Conservation (phyloP, 2,888 invertebrate genomes). For the Eupelmus urozonus region DNA sequence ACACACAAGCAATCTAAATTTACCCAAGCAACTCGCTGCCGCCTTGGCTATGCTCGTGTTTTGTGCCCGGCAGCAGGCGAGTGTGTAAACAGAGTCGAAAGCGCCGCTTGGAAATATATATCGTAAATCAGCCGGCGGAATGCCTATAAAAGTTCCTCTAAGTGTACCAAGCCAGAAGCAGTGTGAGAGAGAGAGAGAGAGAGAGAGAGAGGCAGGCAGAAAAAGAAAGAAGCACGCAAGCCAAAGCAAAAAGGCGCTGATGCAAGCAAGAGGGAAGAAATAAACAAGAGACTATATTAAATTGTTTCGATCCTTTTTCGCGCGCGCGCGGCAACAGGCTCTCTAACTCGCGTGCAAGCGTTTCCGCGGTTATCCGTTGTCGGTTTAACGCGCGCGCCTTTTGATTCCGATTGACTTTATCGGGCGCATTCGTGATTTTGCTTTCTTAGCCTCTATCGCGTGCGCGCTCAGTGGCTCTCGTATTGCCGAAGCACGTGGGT, state of each 20-base stretch:
- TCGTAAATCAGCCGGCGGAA: conserved; percentile 47
- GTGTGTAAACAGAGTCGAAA: conserved; percentile 35
- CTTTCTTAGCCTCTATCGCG: not conserved
- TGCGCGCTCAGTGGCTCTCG: not conserved
- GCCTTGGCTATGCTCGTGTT: not conserved
- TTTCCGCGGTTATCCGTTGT: not conserved
- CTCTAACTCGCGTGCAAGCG: not conserved
- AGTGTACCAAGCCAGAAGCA: conserved; percentile 5
- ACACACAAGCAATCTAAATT: conserved; percentile 20
- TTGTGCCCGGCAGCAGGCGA: not conserved
- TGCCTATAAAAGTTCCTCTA: conserved; percentile 42
- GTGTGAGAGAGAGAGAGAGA: too few species aligned
- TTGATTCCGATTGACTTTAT: not conserved
- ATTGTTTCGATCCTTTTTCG: not conserved
- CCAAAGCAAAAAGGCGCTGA: not conserved
- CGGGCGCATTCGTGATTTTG: not conserved
- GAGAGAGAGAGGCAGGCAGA: not conserved
- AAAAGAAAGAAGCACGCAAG: not conserved
- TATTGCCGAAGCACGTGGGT: too few species aligned
- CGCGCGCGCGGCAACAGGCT: too few species aligned
- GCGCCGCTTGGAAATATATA: conserved; percentile 26
- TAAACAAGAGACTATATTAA: not conserved
- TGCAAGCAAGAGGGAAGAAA: not conserved
- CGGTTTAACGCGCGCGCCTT: not conserved
- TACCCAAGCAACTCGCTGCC: not conserved